Conservation (phyloP, 2,797 vertebrate genomes). For the Lutjanus campechanus region DNA sequence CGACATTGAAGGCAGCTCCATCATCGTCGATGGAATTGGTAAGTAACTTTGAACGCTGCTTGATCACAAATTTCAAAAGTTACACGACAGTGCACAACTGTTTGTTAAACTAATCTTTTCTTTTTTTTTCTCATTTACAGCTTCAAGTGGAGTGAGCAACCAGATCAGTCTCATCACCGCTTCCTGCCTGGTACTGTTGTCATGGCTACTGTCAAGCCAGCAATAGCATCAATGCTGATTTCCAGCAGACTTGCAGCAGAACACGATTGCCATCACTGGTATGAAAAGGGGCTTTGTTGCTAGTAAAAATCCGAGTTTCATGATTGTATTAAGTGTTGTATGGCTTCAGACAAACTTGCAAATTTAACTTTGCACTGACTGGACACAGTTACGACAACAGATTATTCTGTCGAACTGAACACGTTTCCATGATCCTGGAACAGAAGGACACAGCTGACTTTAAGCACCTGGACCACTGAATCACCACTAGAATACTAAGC, state of each 20-base stretch:
- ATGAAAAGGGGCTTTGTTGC: neutral
- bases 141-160: conserved; percentile 52
- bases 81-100: neutral
- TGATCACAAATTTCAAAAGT: neutral
- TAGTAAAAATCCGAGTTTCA: neutral
- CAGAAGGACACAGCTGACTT: neutral
- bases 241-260: neutral
- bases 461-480: neutral
- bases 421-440: neutral
- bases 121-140: conserved; percentile 18
- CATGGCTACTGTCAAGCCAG: conserved; percentile 55
- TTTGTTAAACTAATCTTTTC: neutral
- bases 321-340: neutral
- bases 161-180: conserved; percentile 53
- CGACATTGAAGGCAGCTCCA: conserved; percentile 50
- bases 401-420: neutral
- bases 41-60: neutral
- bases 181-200: conserved; percentile 39
- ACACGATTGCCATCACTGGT: neutral
- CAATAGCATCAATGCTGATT: conserved; percentile 9
- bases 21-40: conserved; percentile 47
- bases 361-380: neutral
- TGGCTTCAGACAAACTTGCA: neutral
- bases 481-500: neutral
- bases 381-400: neutral